These are phyloP conservation scores for Indicator maculatus DNA, from an alignment of 2,113 vertebrate species.

Conservation along the genomic window DNA sequence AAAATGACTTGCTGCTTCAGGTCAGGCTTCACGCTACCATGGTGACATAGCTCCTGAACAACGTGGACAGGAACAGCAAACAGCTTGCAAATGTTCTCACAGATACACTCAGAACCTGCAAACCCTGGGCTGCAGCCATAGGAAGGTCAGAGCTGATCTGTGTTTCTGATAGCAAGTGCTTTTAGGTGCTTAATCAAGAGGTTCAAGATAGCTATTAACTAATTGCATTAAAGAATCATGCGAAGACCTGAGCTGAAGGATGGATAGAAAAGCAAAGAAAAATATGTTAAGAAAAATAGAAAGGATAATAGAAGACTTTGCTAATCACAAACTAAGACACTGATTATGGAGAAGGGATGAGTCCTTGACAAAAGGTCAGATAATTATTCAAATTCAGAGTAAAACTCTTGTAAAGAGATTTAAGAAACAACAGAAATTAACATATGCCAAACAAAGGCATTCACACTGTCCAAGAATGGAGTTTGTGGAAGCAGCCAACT, in stretches of 20 bases:
- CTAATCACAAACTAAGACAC: background rate
- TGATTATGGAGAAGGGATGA: background rate
- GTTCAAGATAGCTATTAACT: slow-evolving; percentile 16
- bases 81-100: background rate
- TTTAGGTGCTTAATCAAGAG: background rate
- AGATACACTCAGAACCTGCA: background rate
- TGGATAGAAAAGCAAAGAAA: background rate
- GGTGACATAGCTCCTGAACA: background rate
- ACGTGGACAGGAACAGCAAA: background rate
- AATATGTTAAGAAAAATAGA: background rate
- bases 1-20: background rate
- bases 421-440: background rate
- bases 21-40: background rate
- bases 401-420: slow-evolving; percentile 8
- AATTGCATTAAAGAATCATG: slow-evolving; percentile 48
- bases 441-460: slow-evolving; percentile 8
- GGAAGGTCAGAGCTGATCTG: slow-evolving; percentile 23
- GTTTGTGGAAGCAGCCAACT: background rate
- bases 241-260: background rate
- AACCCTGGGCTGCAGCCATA: background rate
- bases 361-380: background rate
- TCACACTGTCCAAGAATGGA: background rate
- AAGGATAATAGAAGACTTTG: background rate
- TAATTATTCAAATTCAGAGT: slow-evolving; percentile 2
- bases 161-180: background rate